Conservation (phyloP, 2,797 vertebrate genomes). For the Myiothlypis chrysogaster region DNA sequence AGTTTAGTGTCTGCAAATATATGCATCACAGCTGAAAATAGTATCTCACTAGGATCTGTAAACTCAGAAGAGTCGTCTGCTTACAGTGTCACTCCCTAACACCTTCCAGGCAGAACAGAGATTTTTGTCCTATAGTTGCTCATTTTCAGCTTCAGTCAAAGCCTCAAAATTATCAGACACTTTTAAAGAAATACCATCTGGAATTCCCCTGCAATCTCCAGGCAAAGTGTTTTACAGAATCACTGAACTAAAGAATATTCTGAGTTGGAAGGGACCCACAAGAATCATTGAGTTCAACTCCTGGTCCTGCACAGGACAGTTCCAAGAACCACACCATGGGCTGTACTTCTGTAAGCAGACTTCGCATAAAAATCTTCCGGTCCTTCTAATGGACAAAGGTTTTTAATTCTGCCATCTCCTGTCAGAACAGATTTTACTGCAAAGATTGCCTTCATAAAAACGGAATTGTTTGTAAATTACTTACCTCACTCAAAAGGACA, state of each 20-base stretch:
- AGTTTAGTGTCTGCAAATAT: not conserved
- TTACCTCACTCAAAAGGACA: not conserved
- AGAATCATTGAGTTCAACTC: not conserved
- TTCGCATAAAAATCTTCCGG: not conserved
- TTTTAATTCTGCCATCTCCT: not conserved
- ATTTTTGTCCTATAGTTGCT: conserved; percentile 2
- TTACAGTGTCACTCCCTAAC: not conserved
- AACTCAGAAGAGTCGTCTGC: not conserved
- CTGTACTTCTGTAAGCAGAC: not conserved
- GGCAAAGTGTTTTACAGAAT: not conserved
- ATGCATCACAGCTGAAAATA: conserved; percentile 5
- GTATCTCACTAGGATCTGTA: not conserved
- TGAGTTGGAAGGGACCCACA: not conserved
- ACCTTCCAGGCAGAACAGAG: not conserved
- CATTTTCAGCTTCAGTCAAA: not conserved
- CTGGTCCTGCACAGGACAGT: not conserved
- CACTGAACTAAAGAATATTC: not conserved
- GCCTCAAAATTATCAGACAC: not conserved
- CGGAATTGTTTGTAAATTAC: not conserved
- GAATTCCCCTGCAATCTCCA: not conserved
- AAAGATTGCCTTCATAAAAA: not conserved
- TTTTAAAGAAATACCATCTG: not conserved
- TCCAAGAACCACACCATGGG: not conserved
- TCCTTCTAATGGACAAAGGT: not conserved
- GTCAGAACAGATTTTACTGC: not conserved